Conservation (phyloP, 1,140 invertebrate genomes). For the Bathynomus jamesi region DNA sequence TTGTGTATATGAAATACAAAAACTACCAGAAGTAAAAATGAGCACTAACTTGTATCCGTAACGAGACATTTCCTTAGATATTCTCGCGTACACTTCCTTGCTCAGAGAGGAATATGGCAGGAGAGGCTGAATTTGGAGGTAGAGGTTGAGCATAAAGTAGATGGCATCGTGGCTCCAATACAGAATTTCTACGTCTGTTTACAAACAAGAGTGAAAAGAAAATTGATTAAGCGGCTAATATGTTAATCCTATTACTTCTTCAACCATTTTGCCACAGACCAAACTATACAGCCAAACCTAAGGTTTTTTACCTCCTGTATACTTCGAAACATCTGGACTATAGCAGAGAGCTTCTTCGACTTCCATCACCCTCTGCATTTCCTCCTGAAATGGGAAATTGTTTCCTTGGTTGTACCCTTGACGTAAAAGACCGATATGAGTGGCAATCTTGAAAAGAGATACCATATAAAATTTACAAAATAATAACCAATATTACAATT, state of each 20-base stretch:
- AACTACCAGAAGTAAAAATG: too few relatives aligned
- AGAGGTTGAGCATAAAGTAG: constrained; percentile 16
- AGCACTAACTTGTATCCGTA: constrained; percentile 21
- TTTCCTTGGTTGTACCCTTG: constrained; percentile 22
- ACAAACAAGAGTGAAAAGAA: background rate
- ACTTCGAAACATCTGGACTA: constrained; percentile 31
- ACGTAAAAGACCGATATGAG: constrained; percentile 22
- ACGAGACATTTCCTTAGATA: constrained; percentile 10
- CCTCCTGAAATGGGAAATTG: constrained; percentile 16
- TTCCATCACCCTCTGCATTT: constrained; percentile 26
- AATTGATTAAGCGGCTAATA: background rate
- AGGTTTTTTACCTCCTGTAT: constrained; percentile 24
- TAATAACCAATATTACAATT: too few relatives aligned
- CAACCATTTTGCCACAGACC: background rate
- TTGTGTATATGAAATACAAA: too few relatives aligned
- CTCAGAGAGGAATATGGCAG: constrained; percentile 9
- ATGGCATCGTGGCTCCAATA: constrained; percentile 29
- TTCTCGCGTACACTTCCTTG: constrained; percentile 18
- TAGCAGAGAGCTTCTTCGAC: constrained; percentile 26
- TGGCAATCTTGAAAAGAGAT: constrained; percentile 18
- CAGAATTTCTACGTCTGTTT: constrained; percentile 22
- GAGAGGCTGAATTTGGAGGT: constrained; percentile 14
- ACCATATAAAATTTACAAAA: background rate
- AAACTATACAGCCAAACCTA: too few relatives aligned
- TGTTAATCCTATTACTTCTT: background rate